Conservation (phyloP, 1,140 invertebrate genomes). For the Drosophila leontia region DNA sequence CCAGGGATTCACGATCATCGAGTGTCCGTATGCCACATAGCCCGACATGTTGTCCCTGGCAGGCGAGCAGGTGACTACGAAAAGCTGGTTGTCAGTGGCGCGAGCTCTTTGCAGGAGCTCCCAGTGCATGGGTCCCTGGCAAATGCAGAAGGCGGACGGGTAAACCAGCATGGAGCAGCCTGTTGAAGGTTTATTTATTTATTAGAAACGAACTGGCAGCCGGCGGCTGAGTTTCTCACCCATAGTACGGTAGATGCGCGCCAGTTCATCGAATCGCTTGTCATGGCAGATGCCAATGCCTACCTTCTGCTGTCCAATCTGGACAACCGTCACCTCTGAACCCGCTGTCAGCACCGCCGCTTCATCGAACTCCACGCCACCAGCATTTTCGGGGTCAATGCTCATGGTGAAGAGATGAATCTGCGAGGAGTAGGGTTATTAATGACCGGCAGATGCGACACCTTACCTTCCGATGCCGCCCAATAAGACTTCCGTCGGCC, state of each 20-base stretch:
- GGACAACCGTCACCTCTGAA: constrained; percentile 90
- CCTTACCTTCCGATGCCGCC: constrained; percentile 89
- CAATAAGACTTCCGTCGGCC: constrained; percentile 90
- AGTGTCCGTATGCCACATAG: constrained; percentile 96
- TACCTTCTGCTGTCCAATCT: constrained; percentile 90
- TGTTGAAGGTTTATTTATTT: constrained; percentile 54
- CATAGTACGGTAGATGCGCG: constrained; percentile 90
- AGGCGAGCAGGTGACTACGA: constrained; percentile 90
- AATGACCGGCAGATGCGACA: constrained; percentile 14
- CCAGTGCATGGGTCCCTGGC: constrained; percentile 97
- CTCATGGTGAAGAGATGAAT: constrained; percentile 98
- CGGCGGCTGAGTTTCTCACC: constrained; percentile 27
- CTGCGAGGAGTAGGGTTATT: constrained; percentile 22
- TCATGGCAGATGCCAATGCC: constrained; percentile 98
- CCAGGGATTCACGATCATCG: constrained; percentile 94
- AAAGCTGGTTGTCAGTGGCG: constrained; percentile 95
- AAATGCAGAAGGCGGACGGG: constrained; percentile 98
- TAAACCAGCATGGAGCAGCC: constrained; percentile 94
- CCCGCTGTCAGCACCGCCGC: constrained; percentile 93
- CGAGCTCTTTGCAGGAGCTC: constrained; percentile 91
- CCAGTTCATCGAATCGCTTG: constrained; percentile 95
- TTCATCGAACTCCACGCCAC: constrained; percentile 96
- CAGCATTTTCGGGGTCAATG: constrained; percentile 88
- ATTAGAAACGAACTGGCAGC: no score
- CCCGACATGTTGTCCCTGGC: constrained; percentile 90